Evolutionary conservation across 2,888 invertebrate species (phyloP).

Genomic region (Napeogenes sylphis): DNA sequence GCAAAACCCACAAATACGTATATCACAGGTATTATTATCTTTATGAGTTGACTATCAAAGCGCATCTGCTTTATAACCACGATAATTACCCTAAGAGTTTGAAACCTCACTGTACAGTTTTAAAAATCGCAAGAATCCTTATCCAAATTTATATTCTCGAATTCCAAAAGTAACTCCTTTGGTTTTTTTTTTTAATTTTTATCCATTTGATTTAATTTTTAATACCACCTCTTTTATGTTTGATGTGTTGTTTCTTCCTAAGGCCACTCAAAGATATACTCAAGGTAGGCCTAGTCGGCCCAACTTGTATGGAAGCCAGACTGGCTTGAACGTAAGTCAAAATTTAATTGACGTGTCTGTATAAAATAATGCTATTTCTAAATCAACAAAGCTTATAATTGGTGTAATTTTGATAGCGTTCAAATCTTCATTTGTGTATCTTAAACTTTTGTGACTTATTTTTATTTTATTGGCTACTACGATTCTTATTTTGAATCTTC

Average conservation of each 20-base stretch:
- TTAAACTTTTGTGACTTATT: no score
- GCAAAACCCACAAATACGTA: constrained; percentile 71
- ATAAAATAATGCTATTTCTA: no score
- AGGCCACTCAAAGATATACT: constrained; percentile 70
- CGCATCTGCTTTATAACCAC: constrained; percentile 9
- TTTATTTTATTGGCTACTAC: no score
- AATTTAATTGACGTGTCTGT: not conserved
- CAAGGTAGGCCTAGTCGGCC: constrained; percentile 56
- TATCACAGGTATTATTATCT: constrained; percentile 65
- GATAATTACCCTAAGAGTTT: not conserved
- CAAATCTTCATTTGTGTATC: no score
- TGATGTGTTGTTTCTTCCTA: constrained; percentile 37
- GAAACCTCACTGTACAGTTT: not conserved
- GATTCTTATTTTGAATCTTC: no score
- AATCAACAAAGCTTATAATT: no score
- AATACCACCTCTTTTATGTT: constrained; percentile 16
- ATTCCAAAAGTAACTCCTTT: not conserved
- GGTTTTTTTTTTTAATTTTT: constrained; percentile 24
- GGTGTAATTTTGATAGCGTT: no score
- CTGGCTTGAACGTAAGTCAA: constrained; percentile 63
- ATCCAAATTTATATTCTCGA: constrained; percentile 1
- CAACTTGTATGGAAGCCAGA: constrained; percentile 64
- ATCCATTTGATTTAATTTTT: constrained; percentile 10
- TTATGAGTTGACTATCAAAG: not conserved
- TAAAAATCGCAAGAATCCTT: not conserved